A percentile compares a stretch with the other conserved stretches of the same genome.
phyloP scores from a whole-genome alignment of 2,888 invertebrate genomes.

The Ceraclea dissimilis region DNA sequence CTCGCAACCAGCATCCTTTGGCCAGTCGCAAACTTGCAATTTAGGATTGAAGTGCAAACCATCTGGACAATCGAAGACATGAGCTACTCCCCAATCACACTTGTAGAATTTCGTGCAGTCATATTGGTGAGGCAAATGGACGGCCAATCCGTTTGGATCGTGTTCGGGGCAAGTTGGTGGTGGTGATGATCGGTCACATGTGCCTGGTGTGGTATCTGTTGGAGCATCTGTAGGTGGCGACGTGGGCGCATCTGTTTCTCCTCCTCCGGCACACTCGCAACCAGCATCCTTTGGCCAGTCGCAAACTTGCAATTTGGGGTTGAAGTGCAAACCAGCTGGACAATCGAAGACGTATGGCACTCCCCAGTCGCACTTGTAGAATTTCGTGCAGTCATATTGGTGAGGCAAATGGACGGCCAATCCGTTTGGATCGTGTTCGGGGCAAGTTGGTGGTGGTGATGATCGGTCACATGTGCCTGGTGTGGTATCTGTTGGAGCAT shows the following conservation, averaged over 20 bases:
- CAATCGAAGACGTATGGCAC: slow-evolving; percentile 26
- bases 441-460: slow-evolving; percentile 16
- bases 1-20: not conserved
- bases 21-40: slow-evolving; percentile 5
- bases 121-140: slow-evolving; percentile 12
- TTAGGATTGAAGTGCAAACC: not conserved
- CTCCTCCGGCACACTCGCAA: slow-evolving; percentile 4
- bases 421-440: slow-evolving; percentile 17
- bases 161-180: slow-evolving; percentile 20
- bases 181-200: not conserved
- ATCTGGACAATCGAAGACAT: not conserved
- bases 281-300: slow-evolving; percentile 27
- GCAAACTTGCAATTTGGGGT: slow-evolving; percentile 26
- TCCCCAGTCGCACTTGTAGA: slow-evolving; percentile 24
- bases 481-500: no score
- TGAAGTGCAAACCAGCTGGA: slow-evolving; percentile 27
- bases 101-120: slow-evolving; percentile 5
- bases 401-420: slow-evolving; percentile 16
- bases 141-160: slow-evolving; percentile 15
- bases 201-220: not conserved
- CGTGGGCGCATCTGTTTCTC: no score
- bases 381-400: slow-evolving; percentile 25
- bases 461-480: not conserved
- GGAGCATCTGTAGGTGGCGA: no score
- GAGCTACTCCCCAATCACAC: not conserved